Conservation (phyloP, 2,113 vertebrate genomes). For the Azemiops feae region DNA sequence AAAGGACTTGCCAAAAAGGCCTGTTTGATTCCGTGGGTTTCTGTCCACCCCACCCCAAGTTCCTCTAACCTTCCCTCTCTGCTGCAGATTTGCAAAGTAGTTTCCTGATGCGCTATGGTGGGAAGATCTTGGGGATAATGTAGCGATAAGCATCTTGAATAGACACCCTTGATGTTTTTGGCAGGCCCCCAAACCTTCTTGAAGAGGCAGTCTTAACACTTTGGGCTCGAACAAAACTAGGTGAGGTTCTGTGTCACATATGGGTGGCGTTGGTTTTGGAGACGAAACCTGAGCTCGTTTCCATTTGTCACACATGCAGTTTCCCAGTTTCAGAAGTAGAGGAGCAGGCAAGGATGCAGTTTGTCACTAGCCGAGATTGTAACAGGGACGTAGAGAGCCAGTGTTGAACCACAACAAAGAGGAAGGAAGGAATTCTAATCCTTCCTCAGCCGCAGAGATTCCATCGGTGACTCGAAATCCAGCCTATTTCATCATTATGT, state of each 20-base stretch:
- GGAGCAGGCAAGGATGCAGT: background rate
- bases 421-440: background rate
- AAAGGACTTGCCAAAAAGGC: slow-evolving; percentile 31
- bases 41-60: background rate
- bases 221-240: background rate
- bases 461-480: background rate
- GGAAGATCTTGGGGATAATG: background rate
- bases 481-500: background rate
- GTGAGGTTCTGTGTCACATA: background rate
- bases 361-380: background rate
- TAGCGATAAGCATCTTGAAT: background rate
- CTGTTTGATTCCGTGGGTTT: background rate
- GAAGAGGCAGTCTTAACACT: background rate
- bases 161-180: background rate
- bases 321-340: background rate
- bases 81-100: background rate
- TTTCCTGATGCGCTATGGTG: accelerated
- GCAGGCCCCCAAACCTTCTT: background rate
- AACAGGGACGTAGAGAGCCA: background rate
- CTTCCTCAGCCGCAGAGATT: background rate
- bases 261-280: background rate
- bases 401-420: background rate
- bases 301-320: background rate
- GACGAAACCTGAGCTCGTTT: background rate
- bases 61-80: background rate